Evolutionary conservation across 2,888 invertebrate species (phyloP).

Genomic region (Eupithecia tripunctaria): DNA sequence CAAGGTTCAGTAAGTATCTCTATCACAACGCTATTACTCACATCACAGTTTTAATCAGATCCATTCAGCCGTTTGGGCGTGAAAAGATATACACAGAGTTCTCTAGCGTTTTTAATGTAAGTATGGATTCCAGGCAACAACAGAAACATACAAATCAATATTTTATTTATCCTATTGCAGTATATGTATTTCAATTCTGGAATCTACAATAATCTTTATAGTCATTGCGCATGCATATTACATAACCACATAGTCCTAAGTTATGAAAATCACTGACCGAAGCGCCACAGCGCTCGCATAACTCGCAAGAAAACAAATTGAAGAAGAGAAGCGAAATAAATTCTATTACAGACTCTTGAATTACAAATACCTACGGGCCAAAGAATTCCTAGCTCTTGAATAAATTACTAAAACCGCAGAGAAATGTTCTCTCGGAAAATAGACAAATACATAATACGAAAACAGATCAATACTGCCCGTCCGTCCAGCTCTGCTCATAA

Average conservation of each 20-base stretch:
- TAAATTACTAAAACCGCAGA: constrained; percentile 8
- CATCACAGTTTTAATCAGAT: neutral
- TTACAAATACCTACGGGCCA: constrained; percentile 8
- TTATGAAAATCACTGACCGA: constrained; percentile 1
- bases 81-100: neutral
- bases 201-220: neutral
- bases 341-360: neutral
- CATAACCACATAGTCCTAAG: neutral
- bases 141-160: neutral
- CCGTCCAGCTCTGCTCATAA: constrained; percentile 4
- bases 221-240: neutral
- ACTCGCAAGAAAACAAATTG: constrained; percentile 2
- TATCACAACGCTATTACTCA: neutral
- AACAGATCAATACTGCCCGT: constrained; percentile 21
- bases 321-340: constrained; percentile 1
- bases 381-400: constrained; percentile 9
- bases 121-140: constrained; percentile 2
- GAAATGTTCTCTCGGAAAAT: neutral
- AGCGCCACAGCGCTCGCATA: neutral
- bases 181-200: neutral
- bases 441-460: neutral
- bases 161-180: neutral
- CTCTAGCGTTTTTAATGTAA: neutral
- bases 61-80: neutral
- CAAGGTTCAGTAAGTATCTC: neutral